Base-by-base conservation (phyloP, 2,888 invertebrate species). In the Thecophora atra region DNA sequence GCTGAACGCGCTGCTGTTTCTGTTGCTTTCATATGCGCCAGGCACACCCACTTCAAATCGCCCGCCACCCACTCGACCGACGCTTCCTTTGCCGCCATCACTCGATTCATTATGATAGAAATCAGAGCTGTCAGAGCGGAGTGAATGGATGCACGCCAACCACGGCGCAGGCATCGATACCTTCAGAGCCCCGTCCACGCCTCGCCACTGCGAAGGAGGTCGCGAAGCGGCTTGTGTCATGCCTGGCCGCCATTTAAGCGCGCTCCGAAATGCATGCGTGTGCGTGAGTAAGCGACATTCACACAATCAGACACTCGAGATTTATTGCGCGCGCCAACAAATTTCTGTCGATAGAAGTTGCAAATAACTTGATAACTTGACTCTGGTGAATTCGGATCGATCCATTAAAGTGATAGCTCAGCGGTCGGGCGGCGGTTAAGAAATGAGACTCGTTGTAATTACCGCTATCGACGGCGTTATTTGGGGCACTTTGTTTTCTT, bases 71-170 rank as follows among this genome's bases (percentile, higher is more conserved):
- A 37, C 1, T 6, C 54, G 21, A 21, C 52, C 17, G 17, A 11
- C 52, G 6, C 19, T 52, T 52, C 17, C 19, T 52, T 8, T 52
- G 51, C 5, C 51, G 51, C 17, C 60, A n/a, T 60, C 30, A 30
- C 26, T 24, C 79, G 78, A 80, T 83, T 80, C 80, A 81, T 80
- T 83, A 81, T 83, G 82, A 83, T 81, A 83, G 82, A 81, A 83
- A 81, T 82, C 83, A 83, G 80, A 79, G 81, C 78, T 79, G 78
- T 76, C 79, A 75, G 64, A 64, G 65, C 26, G 11, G 37, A 37
- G 11, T 37, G 37, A 37, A n/a, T n/a, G n/a, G n/a, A 37, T 37
- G 37, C 37, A 54, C 3, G 47, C 44, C 56, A 62, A 28, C 65
- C 24, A 11, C 37, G 0, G 37, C 37, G 6, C 37, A 37, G 37